These are phyloP conservation scores for Platypus cylindrus DNA, from an alignment of 2,888 invertebrate genomes.

Conservation along the genomic window DNA sequence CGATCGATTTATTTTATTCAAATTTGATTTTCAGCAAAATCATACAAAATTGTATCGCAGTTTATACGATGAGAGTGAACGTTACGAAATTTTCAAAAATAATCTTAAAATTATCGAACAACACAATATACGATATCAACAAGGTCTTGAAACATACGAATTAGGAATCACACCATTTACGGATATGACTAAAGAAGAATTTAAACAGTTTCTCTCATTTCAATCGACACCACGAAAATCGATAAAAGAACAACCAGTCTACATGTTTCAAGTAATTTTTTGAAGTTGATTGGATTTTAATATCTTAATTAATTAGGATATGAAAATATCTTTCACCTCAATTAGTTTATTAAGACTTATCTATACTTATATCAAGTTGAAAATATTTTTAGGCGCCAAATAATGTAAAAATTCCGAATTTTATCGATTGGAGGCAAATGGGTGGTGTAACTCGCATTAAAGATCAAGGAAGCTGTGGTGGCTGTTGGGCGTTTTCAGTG, in stretches of 20 bases:
- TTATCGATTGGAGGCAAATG: constrained; percentile 11
- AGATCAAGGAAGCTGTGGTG: constrained; percentile 12
- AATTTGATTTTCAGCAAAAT: neutral
- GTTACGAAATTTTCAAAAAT: constrained; percentile 11
- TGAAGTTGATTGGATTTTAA: too few species aligned
- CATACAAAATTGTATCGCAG: constrained; percentile 10
- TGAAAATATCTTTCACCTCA: too few species aligned
- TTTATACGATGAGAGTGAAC: constrained; percentile 7
- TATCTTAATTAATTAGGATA: too few species aligned
- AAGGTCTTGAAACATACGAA: constrained; percentile 10
- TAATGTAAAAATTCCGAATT: constrained; percentile 6
- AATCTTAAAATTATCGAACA: constrained; percentile 11
- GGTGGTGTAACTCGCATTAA: constrained; percentile 12
- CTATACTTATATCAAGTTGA: too few species aligned
- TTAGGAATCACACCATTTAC: constrained; percentile 16
- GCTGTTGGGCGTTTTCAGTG: constrained; percentile 13
- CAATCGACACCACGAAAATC: too few species aligned
- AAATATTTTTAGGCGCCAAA: constrained; percentile 4
- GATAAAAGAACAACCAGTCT: too few species aligned
- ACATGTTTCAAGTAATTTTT: too few species aligned
- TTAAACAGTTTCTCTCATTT: constrained; percentile 4
- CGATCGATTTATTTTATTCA: too few species aligned
- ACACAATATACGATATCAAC: constrained; percentile 12
- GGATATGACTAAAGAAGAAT: constrained; percentile 18
- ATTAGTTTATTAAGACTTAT: too few species aligned